Conservation (phyloP, 1,140 invertebrate species). For the Drosophila funebris region DNA sequence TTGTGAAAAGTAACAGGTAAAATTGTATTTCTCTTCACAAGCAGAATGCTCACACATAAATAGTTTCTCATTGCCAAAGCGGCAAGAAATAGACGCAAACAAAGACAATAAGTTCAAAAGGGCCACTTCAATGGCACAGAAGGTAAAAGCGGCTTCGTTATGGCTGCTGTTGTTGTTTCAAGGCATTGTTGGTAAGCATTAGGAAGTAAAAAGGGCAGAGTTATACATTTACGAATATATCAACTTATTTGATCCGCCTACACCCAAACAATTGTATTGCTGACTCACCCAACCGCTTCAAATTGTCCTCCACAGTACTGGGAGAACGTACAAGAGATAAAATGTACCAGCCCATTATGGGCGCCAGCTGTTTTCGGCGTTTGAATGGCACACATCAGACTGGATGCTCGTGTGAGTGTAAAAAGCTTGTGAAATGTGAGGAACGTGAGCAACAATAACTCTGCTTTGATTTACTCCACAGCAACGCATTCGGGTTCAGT, state of each 20-base stretch:
- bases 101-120: slow-evolving; percentile 11
- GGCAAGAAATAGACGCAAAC: not conserved
- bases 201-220: not conserved
- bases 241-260: not conserved
- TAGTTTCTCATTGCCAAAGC: slow-evolving; percentile 1
- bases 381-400: slow-evolving; percentile 96
- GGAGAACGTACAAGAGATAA: slow-evolving; percentile 88
- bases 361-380: slow-evolving; percentile 92
- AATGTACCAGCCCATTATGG: slow-evolving; percentile 91
- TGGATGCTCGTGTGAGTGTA: slow-evolving; percentile 93
- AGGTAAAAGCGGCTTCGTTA: slow-evolving; percentile 43
- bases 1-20: not conserved
- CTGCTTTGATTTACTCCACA: slow-evolving; percentile 54
- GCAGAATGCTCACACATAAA: not conserved
- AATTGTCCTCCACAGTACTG: slow-evolving; percentile 34
- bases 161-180: slow-evolving; percentile 62
- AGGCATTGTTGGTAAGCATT: slow-evolving; percentile 32
- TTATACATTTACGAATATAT: not conserved
- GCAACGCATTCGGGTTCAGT: slow-evolving; percentile 90
- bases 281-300: slow-evolving; percentile 51
- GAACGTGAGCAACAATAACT: not conserved
- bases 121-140: slow-evolving; percentile 45
- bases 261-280: not conserved
- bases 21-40: not conserved
- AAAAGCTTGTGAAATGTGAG: not conserved